Evolutionary conservation across 2,888 invertebrate genomes (phyloP).

Genomic region (Limnephilus lunatus): DNA sequence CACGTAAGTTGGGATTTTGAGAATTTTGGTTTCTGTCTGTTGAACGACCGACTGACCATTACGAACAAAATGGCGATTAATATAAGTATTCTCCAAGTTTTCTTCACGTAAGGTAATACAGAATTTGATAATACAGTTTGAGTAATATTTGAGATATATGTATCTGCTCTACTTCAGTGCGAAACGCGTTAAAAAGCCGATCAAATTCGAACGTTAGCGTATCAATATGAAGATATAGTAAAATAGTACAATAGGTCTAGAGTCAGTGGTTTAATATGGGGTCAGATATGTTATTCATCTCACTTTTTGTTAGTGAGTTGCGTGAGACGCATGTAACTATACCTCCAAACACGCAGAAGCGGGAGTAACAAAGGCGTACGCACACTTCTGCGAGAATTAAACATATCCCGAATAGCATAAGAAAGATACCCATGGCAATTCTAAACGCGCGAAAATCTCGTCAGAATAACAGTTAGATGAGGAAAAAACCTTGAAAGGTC

Average conservation of each 20-base stretch:
- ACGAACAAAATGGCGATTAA: no score
- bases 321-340: not conserved
- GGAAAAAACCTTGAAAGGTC: conserved; percentile 26
- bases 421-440: not conserved
- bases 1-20: no score
- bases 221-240: no score
- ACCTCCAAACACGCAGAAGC: not conserved
- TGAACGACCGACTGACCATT: no score
- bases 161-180: no score
- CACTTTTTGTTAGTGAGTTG: not conserved
- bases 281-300: not conserved
- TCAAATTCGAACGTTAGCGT: no score
- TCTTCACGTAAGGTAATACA: no score
- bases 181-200: no score
- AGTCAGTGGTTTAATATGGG: not conserved
- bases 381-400: not conserved
- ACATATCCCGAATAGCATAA: not conserved
- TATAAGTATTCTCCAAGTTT: no score
- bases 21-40: no score
- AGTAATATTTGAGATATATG: no score
- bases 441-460: not conserved
- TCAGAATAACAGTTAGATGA: not conserved
- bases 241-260: not conserved
- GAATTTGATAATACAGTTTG: no score
- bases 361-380: not conserved